Conservation (phyloP, 2,888 invertebrate species). For the Pyrrhosoma nymphula region DNA sequence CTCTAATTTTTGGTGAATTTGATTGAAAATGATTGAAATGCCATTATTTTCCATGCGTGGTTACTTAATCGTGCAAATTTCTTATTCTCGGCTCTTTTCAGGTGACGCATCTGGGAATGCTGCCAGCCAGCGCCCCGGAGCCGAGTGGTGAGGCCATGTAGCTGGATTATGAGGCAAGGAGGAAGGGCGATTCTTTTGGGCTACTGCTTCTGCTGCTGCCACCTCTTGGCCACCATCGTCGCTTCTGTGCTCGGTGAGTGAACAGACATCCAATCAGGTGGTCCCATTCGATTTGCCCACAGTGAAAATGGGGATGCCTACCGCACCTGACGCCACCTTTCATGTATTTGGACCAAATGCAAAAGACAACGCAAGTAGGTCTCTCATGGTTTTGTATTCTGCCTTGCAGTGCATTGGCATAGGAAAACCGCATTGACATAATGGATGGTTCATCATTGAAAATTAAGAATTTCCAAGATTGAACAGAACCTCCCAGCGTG, state of each 20-base stretch:
- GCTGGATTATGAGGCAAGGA: constrained; percentile 31
- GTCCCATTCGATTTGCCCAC: background rate
- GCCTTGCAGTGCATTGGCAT: too few species aligned
- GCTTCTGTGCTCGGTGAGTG: constrained; percentile 22
- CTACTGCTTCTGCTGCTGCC: constrained; percentile 14
- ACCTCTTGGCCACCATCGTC: background rate
- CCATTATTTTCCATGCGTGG: too few species aligned
- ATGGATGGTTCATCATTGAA: too few species aligned
- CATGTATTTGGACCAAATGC: too few species aligned
- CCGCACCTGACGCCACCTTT: background rate
- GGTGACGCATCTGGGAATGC: constrained; percentile 31
- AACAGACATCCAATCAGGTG: background rate
- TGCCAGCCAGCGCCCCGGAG: constrained; percentile 19
- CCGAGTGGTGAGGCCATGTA: constrained; percentile 19
- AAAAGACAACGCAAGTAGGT: too few species aligned
- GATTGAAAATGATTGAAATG: too few species aligned
- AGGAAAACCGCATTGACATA: too few species aligned
- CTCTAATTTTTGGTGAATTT: too few species aligned
- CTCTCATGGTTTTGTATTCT: too few species aligned
- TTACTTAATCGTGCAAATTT: too few species aligned
- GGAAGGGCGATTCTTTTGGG: constrained; percentile 21
- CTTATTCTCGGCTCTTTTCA: background rate
- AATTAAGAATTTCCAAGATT: too few species aligned
- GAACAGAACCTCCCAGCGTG: too few species aligned
- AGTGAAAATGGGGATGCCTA: background rate